Evolutionary conservation across 2,113 vertebrate species (phyloP).

Genomic region (Colaptes auratus): DNA sequence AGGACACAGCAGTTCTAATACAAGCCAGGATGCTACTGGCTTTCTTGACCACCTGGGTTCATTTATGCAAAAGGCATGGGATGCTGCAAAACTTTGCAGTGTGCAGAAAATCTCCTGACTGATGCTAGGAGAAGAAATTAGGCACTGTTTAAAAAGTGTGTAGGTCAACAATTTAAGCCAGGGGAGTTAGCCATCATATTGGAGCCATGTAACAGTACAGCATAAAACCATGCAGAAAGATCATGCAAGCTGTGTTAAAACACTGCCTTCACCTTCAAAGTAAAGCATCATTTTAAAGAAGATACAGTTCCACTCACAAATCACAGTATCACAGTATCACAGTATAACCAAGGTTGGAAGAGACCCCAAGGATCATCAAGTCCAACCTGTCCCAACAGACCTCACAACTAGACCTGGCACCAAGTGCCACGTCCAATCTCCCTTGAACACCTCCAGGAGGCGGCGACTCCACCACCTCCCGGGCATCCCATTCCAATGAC

Average conservation of each 20-base stretch:
- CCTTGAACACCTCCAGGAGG: too few species aligned
- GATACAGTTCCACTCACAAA: neutral
- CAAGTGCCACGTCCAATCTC: too few species aligned
- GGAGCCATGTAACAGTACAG: neutral
- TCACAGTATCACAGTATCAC: too few species aligned
- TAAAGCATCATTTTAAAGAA: neutral
- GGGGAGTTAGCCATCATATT: neutral
- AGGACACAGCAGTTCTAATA: too few species aligned
- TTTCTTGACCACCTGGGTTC: neutral
- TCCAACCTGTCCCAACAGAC: too few species aligned
- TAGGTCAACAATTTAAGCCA: neutral
- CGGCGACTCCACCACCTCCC: too few species aligned
- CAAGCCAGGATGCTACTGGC: too few species aligned
- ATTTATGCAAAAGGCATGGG: neutral
- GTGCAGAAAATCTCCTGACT: neutral
- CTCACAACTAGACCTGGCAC: too few species aligned
- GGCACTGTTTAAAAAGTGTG: neutral
- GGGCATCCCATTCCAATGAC: too few species aligned
- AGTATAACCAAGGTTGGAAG: too few species aligned
- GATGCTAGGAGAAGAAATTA: neutral
- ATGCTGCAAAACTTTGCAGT: neutral
- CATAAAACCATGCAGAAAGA: neutral
- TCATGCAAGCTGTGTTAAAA: constrained; percentile 7
- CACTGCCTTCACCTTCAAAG: neutral
- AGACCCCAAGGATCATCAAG: too few species aligned